Conservation (phyloP, 2,797 vertebrate genomes). For the Melanotaenia boesemani region DNA sequence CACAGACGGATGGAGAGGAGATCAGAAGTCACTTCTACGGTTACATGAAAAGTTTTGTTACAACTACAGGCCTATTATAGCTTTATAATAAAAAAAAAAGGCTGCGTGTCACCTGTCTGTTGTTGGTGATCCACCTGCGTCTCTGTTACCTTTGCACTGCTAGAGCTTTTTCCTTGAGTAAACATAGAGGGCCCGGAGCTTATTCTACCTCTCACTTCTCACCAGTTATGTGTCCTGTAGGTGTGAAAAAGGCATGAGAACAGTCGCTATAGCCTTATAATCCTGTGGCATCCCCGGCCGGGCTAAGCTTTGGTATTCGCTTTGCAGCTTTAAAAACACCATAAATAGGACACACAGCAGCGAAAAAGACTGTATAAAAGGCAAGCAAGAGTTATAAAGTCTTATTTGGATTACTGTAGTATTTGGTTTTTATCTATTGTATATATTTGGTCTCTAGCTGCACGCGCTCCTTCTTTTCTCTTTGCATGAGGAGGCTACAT, state of each 20-base stretch:
- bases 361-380: constrained; percentile 56
- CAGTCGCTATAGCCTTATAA: constrained; percentile 68
- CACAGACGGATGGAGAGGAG: constrained; percentile 80
- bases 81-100: constrained; percentile 42
- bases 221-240: constrained; percentile 58
- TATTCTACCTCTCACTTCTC: constrained; percentile 52
- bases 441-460: constrained; percentile 73
- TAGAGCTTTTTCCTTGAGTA: constrained; percentile 68
- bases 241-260: constrained; percentile 72
- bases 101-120: constrained; percentile 48
- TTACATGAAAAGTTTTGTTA: constrained; percentile 67
- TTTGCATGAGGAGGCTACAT: constrained; percentile 70
- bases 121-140: constrained; percentile 48
- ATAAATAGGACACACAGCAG: constrained; percentile 52
- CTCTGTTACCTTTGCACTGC: constrained; percentile 44
- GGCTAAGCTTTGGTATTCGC: constrained; percentile 75
- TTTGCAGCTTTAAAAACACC: constrained; percentile 54
- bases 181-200: constrained; percentile 67
- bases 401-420: constrained; percentile 76
- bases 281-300: constrained; percentile 64
- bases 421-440: constrained; percentile 73
- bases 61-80: constrained; percentile 59
- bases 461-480: constrained; percentile 59
- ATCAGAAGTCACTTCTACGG: constrained; percentile 55
- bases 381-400: constrained; percentile 59